These are phyloP conservation scores for Oopsacas minuta DNA, from an alignment of 37 sponge, comb jelly and placozoan genomes.

Conservation along the genomic window DNA sequence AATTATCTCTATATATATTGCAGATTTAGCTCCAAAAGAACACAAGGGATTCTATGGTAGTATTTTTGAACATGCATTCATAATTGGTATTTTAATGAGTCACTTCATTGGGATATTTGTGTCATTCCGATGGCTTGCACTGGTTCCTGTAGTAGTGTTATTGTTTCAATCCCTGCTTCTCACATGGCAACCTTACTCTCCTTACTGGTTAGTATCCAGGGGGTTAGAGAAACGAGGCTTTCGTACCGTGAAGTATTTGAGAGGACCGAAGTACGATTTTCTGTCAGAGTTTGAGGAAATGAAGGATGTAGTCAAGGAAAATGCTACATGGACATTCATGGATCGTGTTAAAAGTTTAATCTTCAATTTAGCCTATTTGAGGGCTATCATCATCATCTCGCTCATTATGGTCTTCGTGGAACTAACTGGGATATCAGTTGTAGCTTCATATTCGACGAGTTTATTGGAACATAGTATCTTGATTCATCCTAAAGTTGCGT, in stretches of 20 bases:
- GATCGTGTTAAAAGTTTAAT: slow-evolving; percentile 21
- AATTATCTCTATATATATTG: background rate
- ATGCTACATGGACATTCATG: background rate
- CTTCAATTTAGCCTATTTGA: background rate
- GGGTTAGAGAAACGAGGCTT: background rate
- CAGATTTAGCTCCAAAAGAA: background rate
- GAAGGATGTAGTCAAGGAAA: background rate
- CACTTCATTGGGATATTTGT: background rate
- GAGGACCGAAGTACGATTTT: slow-evolving; percentile 27
- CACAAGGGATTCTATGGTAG: background rate
- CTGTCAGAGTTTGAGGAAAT: slow-evolving; percentile 25
- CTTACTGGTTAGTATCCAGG: slow-evolving; percentile 42
- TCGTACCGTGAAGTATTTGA: slow-evolving; percentile 22
- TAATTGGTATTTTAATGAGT: background rate
- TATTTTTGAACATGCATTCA: background rate
- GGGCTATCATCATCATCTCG: slow-evolving; percentile 26
- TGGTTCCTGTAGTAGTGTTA: slow-evolving; percentile 26
- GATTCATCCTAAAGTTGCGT: background rate
- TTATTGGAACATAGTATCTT: slow-evolving; percentile 24
- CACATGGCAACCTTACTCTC: slow-evolving; percentile 45
- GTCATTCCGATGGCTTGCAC: background rate
- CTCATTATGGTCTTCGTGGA: slow-evolving; percentile 50
- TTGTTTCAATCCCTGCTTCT: slow-evolving; percentile 40
- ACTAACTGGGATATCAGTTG: slow-evolving; percentile 42
- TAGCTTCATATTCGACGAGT: slow-evolving; percentile 29